Percentiles rank a stretch among this genome's conserved stretches.
These are phyloP conservation scores for Scaptodrosophila latifasciaeformis DNA, from an alignment of 2,888 invertebrate species.

Conservation along the genomic window DNA sequence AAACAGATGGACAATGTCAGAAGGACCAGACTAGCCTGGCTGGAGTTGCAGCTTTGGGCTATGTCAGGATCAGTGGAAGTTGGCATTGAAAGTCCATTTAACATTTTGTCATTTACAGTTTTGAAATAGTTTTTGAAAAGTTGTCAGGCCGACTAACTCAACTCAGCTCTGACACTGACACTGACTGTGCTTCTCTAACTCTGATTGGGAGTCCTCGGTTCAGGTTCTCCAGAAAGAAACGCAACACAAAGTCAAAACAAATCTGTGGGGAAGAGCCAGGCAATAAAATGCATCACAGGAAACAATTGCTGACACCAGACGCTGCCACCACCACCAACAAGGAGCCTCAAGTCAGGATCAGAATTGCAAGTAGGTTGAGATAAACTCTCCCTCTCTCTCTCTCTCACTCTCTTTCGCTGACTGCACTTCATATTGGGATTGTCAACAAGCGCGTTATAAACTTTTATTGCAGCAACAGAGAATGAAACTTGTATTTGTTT, in stretches of 20 bases:
- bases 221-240: background rate
- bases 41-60: background rate
- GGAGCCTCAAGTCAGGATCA: too few relatives aligned
- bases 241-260: conserved; percentile 23
- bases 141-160: conserved; percentile 59
- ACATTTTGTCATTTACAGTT: conserved; percentile 74
- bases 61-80: conserved; percentile 9
- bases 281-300: conserved; percentile 56
- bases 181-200: background rate
- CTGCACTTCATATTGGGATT: conserved; percentile 58
- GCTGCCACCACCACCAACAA: background rate
- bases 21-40: background rate
- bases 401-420: conserved; percentile 5
- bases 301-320: conserved; percentile 55
- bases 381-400: conserved; percentile 8
- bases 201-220: too few relatives aligned
- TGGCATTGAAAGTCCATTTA: conserved; percentile 70
- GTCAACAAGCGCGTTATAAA: conserved; percentile 71
- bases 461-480: conserved; percentile 65
- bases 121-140: conserved; percentile 70
- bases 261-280: conserved; percentile 18
- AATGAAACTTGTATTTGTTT: conserved; percentile 1
- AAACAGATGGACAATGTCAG: conserved; percentile 5
- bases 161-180: too few relatives aligned
- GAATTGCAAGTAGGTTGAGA: too few relatives aligned